Percentiles rank a stretch among this genome's conserved stretches.
phyloP scores from a whole-genome alignment of 2,888 invertebrate genomes.

The Autographa gamma region DNA sequence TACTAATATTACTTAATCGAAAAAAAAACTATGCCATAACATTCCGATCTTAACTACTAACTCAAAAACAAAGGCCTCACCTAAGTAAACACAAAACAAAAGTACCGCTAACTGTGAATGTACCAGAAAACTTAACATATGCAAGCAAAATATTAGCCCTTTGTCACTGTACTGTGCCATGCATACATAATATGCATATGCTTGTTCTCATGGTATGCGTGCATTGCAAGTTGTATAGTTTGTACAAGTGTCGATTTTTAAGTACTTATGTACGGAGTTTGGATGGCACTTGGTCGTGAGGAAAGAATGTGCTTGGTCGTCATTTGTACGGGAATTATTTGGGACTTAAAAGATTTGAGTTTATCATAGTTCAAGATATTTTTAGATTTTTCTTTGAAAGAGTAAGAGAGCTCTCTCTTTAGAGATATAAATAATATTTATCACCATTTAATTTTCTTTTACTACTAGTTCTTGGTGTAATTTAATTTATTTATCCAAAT shows the following conservation, averaged over 20 bases:
- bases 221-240: slow-evolving; percentile 6
- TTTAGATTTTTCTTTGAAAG: too few species aligned
- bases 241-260: not conserved
- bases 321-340: not conserved
- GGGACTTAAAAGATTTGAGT: too few species aligned
- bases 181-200: slow-evolving; percentile 68
- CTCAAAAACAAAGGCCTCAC: not conserved
- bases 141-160: slow-evolving; percentile 64
- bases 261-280: not conserved
- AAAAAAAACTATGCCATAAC: not conserved
- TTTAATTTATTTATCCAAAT: too few species aligned
- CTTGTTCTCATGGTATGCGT: slow-evolving; percentile 48
- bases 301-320: not conserved
- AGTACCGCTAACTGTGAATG: slow-evolving; percentile 30
- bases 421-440: too few species aligned
- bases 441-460: too few species aligned
- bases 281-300: too few species aligned
- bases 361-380: too few species aligned
- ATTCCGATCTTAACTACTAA: not conserved
- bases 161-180: slow-evolving; percentile 56
- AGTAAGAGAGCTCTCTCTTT: too few species aligned
- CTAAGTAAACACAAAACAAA: slow-evolving; percentile 11
- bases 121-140: slow-evolving; percentile 53
- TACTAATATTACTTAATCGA: too few species aligned
- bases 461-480: too few species aligned